These are phyloP conservation scores for Pontoporia blainvillei DNA, from an alignment of 2,113 vertebrate genomes.

Conservation along the genomic window DNA sequence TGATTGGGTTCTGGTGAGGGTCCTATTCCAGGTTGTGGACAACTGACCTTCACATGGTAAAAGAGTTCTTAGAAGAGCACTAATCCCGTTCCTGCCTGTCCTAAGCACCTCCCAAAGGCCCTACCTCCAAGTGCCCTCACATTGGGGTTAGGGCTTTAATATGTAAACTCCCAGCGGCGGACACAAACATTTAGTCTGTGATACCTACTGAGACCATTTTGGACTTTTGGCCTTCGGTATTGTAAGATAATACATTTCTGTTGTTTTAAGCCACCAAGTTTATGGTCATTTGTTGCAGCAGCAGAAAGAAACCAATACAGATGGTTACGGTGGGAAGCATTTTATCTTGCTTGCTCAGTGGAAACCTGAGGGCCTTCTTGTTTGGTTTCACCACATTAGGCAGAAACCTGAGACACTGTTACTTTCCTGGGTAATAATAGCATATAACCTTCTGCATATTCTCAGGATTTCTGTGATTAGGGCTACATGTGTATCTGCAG, in stretches of 20 bases:
- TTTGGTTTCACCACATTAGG: not conserved
- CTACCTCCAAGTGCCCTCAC: not conserved
- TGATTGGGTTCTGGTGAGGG: not conserved
- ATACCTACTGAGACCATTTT: not conserved
- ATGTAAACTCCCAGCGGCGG: not conserved
- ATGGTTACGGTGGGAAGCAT: not conserved
- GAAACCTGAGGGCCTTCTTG: not conserved
- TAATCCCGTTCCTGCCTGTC: not conserved
- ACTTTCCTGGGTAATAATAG: not conserved
- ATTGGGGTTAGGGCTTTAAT: not conserved
- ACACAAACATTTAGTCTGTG: not conserved
- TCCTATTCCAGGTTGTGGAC: not conserved
- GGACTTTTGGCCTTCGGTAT: not conserved
- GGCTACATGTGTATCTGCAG: not conserved
- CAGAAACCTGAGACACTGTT: not conserved
- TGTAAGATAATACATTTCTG: not conserved
- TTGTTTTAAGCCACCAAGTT: not conserved
- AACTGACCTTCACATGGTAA: too few relatives aligned
- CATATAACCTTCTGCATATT: not conserved
- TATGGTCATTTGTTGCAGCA: not conserved
- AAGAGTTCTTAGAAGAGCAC: not conserved
- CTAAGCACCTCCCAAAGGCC: not conserved
- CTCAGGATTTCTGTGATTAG: not conserved
- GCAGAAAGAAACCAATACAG: not conserved
- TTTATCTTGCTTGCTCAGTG: not conserved